Evolutionary conservation across 2,888 invertebrate species (phyloP).

Genomic region (Drosophila prolongata): DNA sequence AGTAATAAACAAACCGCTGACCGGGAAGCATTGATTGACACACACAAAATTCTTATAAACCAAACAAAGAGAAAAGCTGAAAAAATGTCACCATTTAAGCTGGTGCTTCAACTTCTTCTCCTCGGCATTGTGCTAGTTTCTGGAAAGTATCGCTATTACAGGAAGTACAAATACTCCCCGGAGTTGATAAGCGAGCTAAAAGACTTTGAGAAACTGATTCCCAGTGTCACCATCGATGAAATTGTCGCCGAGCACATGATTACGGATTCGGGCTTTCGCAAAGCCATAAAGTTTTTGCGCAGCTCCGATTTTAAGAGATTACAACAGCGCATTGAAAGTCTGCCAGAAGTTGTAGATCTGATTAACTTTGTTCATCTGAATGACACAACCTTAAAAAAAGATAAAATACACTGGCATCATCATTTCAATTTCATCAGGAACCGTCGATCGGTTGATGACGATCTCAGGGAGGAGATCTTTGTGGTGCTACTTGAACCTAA

Average conservation of each 20-base stretch:
- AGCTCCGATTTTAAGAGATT: conserved; percentile 69
- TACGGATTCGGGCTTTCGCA: conserved; percentile 72
- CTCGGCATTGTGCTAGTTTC: conserved; percentile 10
- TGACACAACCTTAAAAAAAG: conserved; percentile 18
- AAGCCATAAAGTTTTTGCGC: conserved; percentile 66
- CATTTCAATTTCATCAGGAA: neutral
- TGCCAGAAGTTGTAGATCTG: conserved; percentile 76
- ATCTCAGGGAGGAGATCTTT: conserved; percentile 33
- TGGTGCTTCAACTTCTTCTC: conserved; percentile 20
- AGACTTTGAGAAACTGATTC: conserved; percentile 74
- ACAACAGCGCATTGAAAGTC: conserved; percentile 55
- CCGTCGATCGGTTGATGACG: conserved; percentile 1
- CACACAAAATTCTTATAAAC: neutral
- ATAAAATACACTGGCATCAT: neutral
- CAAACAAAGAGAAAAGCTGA: neutral
- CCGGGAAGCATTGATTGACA: neutral
- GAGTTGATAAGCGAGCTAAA: conserved; percentile 72
- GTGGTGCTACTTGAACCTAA: conserved; percentile 38
- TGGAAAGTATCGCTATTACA: conserved; percentile 11
- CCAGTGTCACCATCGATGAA: conserved; percentile 62
- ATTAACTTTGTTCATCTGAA: conserved; percentile 76
- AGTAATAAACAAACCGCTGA: conserved; percentile 12
- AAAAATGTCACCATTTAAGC: conserved; percentile 6
- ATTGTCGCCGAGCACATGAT: conserved; percentile 73
- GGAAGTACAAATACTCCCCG: conserved; percentile 61